A percentile compares a stretch with the other conserved stretches of the same genome.
Evolutionary conservation across 2,888 invertebrate species (phyloP).

Genomic region (Cephus sareptanus): DNA sequence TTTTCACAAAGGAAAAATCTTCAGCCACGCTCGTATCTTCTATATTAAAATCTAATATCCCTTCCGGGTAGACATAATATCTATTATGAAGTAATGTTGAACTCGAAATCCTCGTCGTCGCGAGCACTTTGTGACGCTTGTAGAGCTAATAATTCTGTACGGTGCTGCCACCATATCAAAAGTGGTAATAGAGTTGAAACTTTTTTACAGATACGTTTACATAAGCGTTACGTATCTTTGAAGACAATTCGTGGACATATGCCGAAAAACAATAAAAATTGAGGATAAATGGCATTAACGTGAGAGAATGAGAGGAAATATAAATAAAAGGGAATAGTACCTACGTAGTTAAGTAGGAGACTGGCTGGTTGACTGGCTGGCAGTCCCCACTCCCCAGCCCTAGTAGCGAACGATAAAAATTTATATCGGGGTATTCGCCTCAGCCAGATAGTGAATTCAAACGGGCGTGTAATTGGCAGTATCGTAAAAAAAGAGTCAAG

Average conservation of each 20-base stretch:
- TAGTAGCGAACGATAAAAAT: slow-evolving; percentile 53
- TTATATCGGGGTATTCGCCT: slow-evolving; percentile 56
- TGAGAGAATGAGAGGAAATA: slow-evolving; percentile 18
- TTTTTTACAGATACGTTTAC: not conserved
- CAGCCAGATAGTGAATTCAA: slow-evolving; percentile 64
- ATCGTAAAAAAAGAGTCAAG: slow-evolving; percentile 62
- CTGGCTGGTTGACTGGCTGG: not conserved
- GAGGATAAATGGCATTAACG: not conserved
- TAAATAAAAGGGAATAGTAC: slow-evolving; percentile 32
- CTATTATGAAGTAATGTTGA: slow-evolving; percentile 55
- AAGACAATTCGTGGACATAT: not conserved
- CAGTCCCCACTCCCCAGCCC: not conserved
- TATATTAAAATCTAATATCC: slow-evolving; percentile 54
- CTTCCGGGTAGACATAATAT: slow-evolving; percentile 49
- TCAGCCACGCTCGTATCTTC: slow-evolving; percentile 41
- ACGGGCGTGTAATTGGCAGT: slow-evolving; percentile 66
- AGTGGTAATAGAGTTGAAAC: not conserved
- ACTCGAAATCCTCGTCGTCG: slow-evolving; percentile 44
- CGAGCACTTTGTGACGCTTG: slow-evolving; percentile 46
- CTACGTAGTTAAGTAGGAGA: slow-evolving; percentile 25
- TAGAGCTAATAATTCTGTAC: not conserved
- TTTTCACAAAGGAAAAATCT: slow-evolving; percentile 49
- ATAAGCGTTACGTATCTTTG: not conserved
- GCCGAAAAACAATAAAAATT: not conserved
- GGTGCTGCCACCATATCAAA: not conserved